Evolutionary conservation across 2,797 vertebrate genomes (phyloP), one percentile per base, ranked within the genome.

Genomic region (Neosilurus hyrtlii): DNA sequence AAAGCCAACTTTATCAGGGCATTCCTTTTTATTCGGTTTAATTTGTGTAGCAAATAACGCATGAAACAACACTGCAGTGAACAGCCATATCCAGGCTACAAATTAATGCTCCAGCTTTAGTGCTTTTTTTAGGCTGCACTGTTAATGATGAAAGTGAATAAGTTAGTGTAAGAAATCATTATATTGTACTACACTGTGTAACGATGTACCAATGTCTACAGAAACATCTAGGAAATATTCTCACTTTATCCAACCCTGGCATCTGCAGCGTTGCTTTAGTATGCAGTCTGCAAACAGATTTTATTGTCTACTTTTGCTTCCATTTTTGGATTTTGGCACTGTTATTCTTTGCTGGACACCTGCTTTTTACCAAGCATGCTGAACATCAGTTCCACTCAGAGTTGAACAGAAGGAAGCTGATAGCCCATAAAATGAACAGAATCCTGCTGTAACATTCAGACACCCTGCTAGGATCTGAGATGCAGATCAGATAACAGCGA

Each of bases 301-400:
- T 24, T 24, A 24, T 49, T 62, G 35, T 62, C 37, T 37, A 49
- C 8, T 37, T 22, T n/a, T 43, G 74, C 35, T 76, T 61, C 35
- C 11, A 61, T 61, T 76, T 74, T 18, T n/a, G 51, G 20, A 37
- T 26, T 74, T 74, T 74, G 68, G 77, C 54, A 62, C 54, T 61
- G 35, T 75, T 65, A 22, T 51, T 43, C 24, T 78, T 63, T 72
- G 67, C 26, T 79, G 18, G 26, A 68, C 71, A 76, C 63, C 70
- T 68, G 62, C 71, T 75, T 26, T 75, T 61, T 76, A 9, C 22
- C 37, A 14, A 66, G 71, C 52, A 80, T 59, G 30, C 78, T 68
- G 78, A 80, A 71, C 83, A 80, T 84, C 71, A 56, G 71, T 84
- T 73, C 68, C 70, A 57, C 62, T 66, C 78, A 30, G 70, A 84